These are phyloP conservation scores for Nesidiocoris tenuis DNA, from an alignment of 2,888 invertebrate species.

Conservation along the genomic window DNA sequence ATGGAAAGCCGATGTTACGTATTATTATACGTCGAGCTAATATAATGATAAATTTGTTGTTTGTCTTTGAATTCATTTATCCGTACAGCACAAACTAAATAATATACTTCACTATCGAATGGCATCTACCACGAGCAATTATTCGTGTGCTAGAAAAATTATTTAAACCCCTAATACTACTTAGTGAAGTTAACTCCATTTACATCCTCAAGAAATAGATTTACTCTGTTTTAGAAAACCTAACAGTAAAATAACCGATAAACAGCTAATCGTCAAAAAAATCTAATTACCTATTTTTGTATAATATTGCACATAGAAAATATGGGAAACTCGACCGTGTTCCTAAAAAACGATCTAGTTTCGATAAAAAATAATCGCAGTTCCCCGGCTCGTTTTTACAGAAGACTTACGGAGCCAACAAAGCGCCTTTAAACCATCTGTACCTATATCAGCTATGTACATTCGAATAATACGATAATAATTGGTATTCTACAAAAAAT, in stretches of 20 bases:
- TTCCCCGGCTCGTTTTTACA: neutral
- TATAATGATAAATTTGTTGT: too few relatives aligned
- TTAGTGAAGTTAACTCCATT: neutral
- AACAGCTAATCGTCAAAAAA: too few relatives aligned
- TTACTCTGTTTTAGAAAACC: neutral
- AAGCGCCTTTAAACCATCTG: too few relatives aligned
- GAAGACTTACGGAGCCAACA: too few relatives aligned
- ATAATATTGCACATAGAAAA: too few relatives aligned
- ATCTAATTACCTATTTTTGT: too few relatives aligned
- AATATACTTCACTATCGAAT: neutral
- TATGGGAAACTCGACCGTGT: too few relatives aligned
- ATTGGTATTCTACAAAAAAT: neutral
- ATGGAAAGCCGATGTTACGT: conserved; percentile 39
- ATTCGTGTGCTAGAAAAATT: conserved; percentile 6
- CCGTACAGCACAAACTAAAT: neutral
- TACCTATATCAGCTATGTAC: too few relatives aligned
- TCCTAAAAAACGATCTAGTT: too few relatives aligned
- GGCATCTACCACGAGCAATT: neutral
- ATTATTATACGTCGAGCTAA: conserved; percentile 20
- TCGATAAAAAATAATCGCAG: neutral
- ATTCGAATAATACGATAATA: too few relatives aligned
- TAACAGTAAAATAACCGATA: neutral
- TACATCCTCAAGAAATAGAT: neutral
- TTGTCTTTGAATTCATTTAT: too few relatives aligned
- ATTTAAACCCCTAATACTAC: conserved; percentile 5